These are phyloP conservation scores for Hylyphantes graminicola DNA, from an alignment of 1,140 invertebrate genomes.

Conservation along the genomic window DNA sequence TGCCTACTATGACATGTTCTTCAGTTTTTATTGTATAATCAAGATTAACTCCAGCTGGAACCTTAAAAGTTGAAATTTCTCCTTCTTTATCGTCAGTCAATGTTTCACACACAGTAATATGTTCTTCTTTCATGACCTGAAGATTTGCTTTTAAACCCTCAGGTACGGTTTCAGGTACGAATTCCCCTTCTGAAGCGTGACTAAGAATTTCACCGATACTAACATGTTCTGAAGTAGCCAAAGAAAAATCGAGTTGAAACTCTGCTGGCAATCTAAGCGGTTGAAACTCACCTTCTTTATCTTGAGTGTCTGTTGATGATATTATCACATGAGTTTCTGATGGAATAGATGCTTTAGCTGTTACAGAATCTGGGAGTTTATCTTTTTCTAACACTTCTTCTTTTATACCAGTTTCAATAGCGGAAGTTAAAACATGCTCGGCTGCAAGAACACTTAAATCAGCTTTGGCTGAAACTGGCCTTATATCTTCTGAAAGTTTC, in stretches of 20 bases:
- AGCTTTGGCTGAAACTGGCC: conserved; percentile 29
- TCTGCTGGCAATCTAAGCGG: conserved; percentile 52
- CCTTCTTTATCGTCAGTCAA: conserved; percentile 61
- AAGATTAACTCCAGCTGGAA: conserved; percentile 50
- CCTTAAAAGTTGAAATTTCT: conserved; percentile 48
- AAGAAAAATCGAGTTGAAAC: conserved; percentile 41
- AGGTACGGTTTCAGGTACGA: conserved; percentile 35
- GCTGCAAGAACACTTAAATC: conserved; percentile 53
- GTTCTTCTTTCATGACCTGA: conserved; percentile 46
- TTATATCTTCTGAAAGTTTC: conserved; percentile 11
- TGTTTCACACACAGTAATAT: conserved; percentile 62
- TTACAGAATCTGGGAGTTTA: conserved; percentile 26
- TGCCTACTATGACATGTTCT: conserved; percentile 60
- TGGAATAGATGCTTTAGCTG: conserved; percentile 50
- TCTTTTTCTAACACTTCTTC: conserved; percentile 40
- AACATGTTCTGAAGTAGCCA: conserved; percentile 55
- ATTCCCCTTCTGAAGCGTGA: conserved; percentile 57
- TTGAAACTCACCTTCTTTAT: conserved; percentile 60
- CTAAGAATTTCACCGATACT: conserved; percentile 49
- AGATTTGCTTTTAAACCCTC: conserved; percentile 21
- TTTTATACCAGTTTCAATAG: conserved; percentile 51
- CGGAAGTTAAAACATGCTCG: conserved; percentile 60
- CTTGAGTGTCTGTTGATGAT: conserved; percentile 42
- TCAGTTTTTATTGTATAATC: conserved; percentile 54
- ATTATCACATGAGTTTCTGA: conserved; percentile 59